Percentiles rank a stretch among this genome's conserved stretches.
These are phyloP conservation scores for Trachelus troglodyta DNA, from an alignment of 2,888 invertebrate genomes.

Conservation along the genomic window DNA sequence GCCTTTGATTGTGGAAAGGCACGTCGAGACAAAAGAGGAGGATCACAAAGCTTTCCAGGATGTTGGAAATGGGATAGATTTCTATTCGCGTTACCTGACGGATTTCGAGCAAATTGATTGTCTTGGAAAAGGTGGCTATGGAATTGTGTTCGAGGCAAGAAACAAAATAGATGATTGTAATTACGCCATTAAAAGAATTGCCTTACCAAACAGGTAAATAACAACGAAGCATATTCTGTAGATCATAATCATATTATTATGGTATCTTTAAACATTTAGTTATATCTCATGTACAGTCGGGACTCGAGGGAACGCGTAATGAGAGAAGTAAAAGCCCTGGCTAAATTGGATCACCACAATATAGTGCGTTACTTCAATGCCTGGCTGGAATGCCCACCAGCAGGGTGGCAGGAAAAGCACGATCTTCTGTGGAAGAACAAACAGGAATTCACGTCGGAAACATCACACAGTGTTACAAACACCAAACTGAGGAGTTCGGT, in stretches of 20 bases:
- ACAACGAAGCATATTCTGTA: conserved; percentile 29
- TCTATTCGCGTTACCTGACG: conserved; percentile 75
- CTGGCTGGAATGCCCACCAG: conserved; percentile 94
- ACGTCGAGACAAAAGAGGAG: conserved; percentile 43
- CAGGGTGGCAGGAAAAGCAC: conserved; percentile 85
- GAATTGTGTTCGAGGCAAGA: conserved; percentile 94
- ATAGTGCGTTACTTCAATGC: conserved; percentile 97
- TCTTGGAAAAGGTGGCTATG: conserved; percentile 93
- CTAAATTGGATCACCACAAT: conserved; percentile 93
- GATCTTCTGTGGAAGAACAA: conserved; percentile 74
- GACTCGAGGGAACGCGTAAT: conserved; percentile 88
- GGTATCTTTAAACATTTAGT: conserved; percentile 9
- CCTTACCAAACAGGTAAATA: conserved; percentile 78
- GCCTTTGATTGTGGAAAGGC: conserved; percentile 58
- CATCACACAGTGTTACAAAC: conserved; percentile 32
- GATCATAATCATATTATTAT: conserved; percentile 4
- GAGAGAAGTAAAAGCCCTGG: conserved; percentile 94
- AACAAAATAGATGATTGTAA: conserved; percentile 94
- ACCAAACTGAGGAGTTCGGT: conserved; percentile 45
- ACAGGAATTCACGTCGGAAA: conserved; percentile 44
- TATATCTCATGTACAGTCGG: conserved; percentile 69
- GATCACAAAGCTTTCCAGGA: conserved; percentile 44
- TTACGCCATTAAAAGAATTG: conserved; percentile 96
- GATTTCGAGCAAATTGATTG: conserved; percentile 88
- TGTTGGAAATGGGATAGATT: conserved; percentile 48